Percentiles rank a stretch among this genome's conserved stretches.
These are phyloP conservation scores for Falcunculus frontatus DNA, from an alignment of 2,113 vertebrate genomes.

Conservation along the genomic window DNA sequence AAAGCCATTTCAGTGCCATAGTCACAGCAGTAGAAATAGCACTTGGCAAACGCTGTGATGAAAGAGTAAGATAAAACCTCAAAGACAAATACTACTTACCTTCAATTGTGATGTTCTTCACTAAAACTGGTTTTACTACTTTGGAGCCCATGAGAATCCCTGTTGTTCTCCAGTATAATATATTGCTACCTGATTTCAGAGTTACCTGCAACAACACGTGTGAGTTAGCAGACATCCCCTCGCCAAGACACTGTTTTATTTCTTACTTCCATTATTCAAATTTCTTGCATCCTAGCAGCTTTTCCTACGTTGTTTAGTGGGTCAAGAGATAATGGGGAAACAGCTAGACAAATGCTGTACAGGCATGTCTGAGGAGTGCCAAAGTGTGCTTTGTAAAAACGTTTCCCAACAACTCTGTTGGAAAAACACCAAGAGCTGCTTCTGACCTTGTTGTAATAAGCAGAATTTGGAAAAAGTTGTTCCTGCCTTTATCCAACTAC, in stretches of 20 bases:
- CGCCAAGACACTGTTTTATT: not conserved
- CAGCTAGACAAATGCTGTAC: not conserved
- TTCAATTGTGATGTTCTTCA: slow-evolving; percentile 95
- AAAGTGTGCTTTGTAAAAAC: not conserved
- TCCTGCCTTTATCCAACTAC: not conserved
- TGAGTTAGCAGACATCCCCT: not conserved
- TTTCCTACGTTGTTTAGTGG: not conserved
- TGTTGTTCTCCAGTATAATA: slow-evolving; percentile 96
- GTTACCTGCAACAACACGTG: slow-evolving; percentile 76
- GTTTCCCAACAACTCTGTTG: not conserved
- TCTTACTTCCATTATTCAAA: not conserved
- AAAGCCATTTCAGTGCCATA: not conserved
- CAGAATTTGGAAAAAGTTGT: not conserved
- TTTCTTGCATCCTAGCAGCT: not conserved
- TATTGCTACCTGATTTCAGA: slow-evolving; percentile 92
- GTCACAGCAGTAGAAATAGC: not conserved
- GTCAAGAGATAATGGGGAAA: not conserved
- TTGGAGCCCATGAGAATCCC: slow-evolving; percentile 88
- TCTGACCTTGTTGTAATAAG: not conserved
- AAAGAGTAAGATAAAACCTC: not conserved
- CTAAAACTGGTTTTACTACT: slow-evolving; percentile 88
- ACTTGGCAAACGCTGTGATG: not conserved
- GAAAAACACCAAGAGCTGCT: not conserved
- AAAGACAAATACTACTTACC: slow-evolving; percentile 68
- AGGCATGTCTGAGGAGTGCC: not conserved